A percentile compares a stretch with the other conserved stretches of the same genome.
These are phyloP conservation scores for Mellivora capensis DNA, from an alignment of 2,113 vertebrate species.

Conservation along the genomic window DNA sequence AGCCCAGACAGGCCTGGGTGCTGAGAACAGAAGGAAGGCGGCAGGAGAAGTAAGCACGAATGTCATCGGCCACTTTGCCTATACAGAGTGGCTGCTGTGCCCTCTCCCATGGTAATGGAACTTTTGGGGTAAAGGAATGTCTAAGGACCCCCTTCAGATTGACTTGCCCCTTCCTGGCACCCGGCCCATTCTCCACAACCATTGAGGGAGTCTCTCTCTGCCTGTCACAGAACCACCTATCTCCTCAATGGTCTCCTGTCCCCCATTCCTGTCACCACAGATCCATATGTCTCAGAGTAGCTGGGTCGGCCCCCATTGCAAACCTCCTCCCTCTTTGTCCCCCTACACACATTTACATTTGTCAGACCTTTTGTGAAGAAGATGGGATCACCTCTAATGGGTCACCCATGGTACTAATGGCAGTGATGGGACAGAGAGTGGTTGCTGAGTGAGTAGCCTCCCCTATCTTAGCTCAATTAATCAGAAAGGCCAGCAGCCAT, in stretches of 20 bases:
- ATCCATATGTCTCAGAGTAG: background rate
- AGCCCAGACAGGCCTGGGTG: too few relatives aligned
- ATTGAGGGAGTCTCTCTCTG: background rate
- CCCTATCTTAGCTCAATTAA: background rate
- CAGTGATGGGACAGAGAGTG: background rate
- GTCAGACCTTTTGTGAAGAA: background rate
- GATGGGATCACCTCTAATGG: background rate
- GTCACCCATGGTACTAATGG: too few relatives aligned
- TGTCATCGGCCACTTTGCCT: background rate
- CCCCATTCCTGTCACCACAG: background rate
- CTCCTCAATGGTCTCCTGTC: rapidly evolving
- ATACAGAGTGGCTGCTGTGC: background rate
- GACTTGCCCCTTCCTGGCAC: background rate
- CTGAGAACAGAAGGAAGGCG: background rate
- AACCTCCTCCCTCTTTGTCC: background rate
- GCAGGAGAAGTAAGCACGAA: background rate
- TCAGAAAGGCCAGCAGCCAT: background rate
- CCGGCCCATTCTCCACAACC: background rate
- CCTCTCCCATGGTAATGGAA: rapidly evolving
- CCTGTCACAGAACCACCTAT: background rate
- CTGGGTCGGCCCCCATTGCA: background rate
- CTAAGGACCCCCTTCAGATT: background rate
- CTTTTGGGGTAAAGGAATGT: background rate
- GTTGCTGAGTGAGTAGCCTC: background rate
- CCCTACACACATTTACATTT: background rate